Base-by-base conservation (phyloP, 2,888 invertebrate genomes). In the Eupithecia tripunctaria region DNA sequence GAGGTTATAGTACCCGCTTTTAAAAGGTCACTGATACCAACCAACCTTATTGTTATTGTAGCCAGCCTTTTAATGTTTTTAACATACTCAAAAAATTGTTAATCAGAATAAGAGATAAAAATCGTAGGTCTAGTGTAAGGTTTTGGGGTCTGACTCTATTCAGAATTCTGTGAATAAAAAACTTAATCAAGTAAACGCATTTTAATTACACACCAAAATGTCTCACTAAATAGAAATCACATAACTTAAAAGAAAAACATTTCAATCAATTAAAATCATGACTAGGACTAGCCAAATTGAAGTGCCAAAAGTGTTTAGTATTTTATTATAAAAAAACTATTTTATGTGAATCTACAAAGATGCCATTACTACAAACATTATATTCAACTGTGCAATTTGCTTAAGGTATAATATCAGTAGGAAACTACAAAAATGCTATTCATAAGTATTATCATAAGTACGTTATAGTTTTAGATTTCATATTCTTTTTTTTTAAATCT, bases 201-300 rank as follows among this genome's bases (percentile, higher is more conserved):
- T 91, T 91, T 91, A 91, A 90, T 91, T 86, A 83, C 62, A 63
- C 81, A 63, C 81, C 84, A 86, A 88, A 84, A 83, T 82, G 75
- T 89, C 88, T 91, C 89, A 91, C 89, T 91, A 87, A 90, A 89
- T 86, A 87, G 85, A 89, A 91, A 91, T 92, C 92, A 91, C 91
- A 75, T 85, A 84, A 80, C 80, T 82, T 84, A 83, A 82, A 83
- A 86, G 83, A 82, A 82, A 80, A 85, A 83, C 80, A 81, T 84
- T 68, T 60, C 63, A 71, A 73, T 75, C 72, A 80, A 86, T 88
- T 85, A 87, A 84, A 85, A 84, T 83, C 82, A 72, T 89, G 92
- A 92, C 92, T 92, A 92, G 91, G 86, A 82, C 84, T n/a, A 88
- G 86, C 84, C 85, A 84, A 63, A 84, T 68, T 56, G 71, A 73